Evolutionary conservation across 2,888 invertebrate species (phyloP).

Genomic region (Nyleta sp.): DNA sequence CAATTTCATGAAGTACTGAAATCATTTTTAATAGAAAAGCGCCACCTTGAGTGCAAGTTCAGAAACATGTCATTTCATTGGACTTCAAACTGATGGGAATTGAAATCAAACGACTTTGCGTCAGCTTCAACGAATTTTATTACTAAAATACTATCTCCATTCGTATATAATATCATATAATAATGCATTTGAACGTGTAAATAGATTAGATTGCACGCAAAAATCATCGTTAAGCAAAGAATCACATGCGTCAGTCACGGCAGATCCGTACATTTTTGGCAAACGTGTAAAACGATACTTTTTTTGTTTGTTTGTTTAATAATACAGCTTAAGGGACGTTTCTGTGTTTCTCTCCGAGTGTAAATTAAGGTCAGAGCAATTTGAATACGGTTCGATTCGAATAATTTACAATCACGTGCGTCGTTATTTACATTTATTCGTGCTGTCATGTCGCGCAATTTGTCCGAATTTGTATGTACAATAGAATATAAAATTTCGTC

Average conservation of each 20-base stretch:
- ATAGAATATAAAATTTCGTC: slow-evolving; percentile 35
- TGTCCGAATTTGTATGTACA: slow-evolving; percentile 51
- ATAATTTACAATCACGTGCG: slow-evolving; percentile 30
- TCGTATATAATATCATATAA: slow-evolving; percentile 47
- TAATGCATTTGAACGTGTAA: slow-evolving; percentile 46
- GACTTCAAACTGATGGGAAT: too few relatives aligned
- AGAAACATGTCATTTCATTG: too few relatives aligned
- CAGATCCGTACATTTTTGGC: slow-evolving; percentile 57
- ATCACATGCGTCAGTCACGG: slow-evolving; percentile 62
- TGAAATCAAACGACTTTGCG: background rate
- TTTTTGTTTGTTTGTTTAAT: background rate
- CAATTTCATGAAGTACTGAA: too few relatives aligned
- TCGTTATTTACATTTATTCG: slow-evolving; percentile 31
- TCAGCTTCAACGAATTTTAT: slow-evolving; percentile 50
- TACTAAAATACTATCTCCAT: slow-evolving; percentile 61
- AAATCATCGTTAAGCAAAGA: slow-evolving; percentile 47
- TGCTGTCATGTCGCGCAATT: slow-evolving; percentile 42
- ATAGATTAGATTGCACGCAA: slow-evolving; percentile 58
- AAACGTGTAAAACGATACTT: slow-evolving; percentile 35
- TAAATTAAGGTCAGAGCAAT: slow-evolving; percentile 17
- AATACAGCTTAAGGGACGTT: slow-evolving; percentile 33
- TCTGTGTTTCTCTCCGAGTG: background rate
- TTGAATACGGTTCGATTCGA: slow-evolving; percentile 19
- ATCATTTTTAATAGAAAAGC: too few relatives aligned
- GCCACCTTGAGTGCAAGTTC: too few relatives aligned